Evolutionary conservation across 2,113 vertebrate genomes (phyloP).

Genomic region (Microcebus griseorufus): DNA sequence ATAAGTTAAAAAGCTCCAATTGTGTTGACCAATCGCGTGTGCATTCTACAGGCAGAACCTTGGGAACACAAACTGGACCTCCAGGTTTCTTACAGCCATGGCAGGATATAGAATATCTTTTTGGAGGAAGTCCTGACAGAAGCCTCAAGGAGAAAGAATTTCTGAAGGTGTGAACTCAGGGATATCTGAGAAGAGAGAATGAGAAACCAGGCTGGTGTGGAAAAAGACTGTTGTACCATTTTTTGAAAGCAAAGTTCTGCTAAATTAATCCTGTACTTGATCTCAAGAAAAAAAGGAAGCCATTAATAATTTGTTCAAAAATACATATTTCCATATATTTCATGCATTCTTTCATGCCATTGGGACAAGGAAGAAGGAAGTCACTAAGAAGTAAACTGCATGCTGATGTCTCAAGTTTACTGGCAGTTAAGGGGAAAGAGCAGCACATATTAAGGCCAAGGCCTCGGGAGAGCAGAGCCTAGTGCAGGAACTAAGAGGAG

Average conservation of each 20-base stretch:
- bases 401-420: not conserved
- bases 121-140: not conserved
- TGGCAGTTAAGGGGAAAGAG: not conserved
- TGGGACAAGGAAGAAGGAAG: not conserved
- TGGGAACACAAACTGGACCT: not conserved
- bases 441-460: not conserved
- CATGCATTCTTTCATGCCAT: not conserved
- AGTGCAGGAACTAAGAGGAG: not conserved
- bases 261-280: not conserved
- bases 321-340: not conserved
- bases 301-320: not conserved
- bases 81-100: not conserved
- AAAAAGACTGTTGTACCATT: not conserved
- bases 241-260: not conserved
- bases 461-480: not conserved
- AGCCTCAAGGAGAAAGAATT: not conserved
- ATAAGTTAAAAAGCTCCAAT: not conserved
- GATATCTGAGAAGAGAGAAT: not conserved
- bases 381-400: not conserved
- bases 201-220: not conserved
- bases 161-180: not conserved
- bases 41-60: not conserved
- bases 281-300: not conserved
- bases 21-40: rapidly evolving
- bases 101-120: not conserved